phyloP scores from a whole-genome alignment of 1,140 invertebrate species.

The Bemisia tabaci region DNA sequence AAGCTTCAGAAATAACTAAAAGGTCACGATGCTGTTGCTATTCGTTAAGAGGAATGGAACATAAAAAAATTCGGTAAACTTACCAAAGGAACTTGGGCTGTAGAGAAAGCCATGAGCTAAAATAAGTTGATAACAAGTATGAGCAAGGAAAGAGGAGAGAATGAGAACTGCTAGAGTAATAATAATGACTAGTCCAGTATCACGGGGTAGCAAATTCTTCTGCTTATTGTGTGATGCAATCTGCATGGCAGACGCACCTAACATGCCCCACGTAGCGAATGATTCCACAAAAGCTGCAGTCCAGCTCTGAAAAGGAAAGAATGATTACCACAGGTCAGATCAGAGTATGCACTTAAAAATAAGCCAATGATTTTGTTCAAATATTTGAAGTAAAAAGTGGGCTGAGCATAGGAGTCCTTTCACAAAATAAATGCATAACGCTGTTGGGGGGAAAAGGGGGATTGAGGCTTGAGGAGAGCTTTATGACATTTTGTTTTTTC shows the following conservation, averaged over 20 bases:
- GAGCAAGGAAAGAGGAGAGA: conserved; percentile 60
- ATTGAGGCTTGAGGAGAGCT: no score
- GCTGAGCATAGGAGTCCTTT: neutral
- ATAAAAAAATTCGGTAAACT: no score
- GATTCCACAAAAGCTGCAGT: conserved; percentile 72
- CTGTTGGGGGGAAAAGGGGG: no score
- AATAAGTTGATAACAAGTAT: conserved; percentile 62
- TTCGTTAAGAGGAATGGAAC: no score
- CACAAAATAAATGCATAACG: no score
- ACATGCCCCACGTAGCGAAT: conserved; percentile 76
- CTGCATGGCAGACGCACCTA: conserved; percentile 72
- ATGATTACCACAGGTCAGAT: neutral
- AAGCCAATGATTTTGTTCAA: no score
- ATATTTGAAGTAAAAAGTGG: neutral
- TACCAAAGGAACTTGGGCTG: conserved; percentile 72
- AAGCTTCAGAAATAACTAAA: no score
- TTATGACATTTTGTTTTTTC: no score
- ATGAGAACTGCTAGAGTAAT: conserved; percentile 60
- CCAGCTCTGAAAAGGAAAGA: conserved; percentile 52
- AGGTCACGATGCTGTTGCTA: no score
- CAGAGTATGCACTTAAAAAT: no score
- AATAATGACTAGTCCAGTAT: conserved; percentile 62
- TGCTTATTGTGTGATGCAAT: conserved; percentile 54
- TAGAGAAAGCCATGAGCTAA: conserved; percentile 54
- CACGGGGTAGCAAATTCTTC: conserved; percentile 54